A percentile compares a stretch with the other conserved stretches of the same genome.
Conservation (phyloP, 2,113 vertebrate species). For the Pteruthius melanotis region DNA sequence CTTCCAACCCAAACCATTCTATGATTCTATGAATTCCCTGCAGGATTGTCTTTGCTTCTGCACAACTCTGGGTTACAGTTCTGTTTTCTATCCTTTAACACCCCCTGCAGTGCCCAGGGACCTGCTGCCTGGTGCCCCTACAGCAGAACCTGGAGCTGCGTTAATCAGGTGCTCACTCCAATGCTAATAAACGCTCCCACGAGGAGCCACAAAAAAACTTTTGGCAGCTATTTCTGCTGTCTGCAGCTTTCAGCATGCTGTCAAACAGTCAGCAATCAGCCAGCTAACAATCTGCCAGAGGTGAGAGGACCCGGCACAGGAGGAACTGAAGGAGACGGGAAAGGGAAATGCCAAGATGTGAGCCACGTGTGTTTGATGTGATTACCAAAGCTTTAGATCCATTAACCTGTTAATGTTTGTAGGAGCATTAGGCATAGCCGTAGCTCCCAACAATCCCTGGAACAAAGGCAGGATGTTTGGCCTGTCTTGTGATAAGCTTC, state of each 20-base stretch:
- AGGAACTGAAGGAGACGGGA: neutral
- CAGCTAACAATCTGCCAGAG: neutral
- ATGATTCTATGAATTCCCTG: neutral
- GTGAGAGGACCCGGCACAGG: neutral
- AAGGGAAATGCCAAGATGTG: neutral
- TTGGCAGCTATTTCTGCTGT: neutral
- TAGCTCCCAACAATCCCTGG: neutral
- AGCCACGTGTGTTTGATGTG: neutral
- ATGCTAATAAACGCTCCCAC: neutral
- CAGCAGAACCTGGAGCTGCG: neutral
- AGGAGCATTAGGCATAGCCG: neutral
- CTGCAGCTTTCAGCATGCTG: neutral
- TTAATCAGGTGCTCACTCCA: neutral
- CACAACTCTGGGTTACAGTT: neutral
- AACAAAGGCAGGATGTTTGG: conserved; percentile 42
- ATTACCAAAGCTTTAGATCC: neutral
- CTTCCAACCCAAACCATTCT: neutral
- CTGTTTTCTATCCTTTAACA: neutral
- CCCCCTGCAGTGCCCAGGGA: neutral
- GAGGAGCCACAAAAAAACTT: neutral
- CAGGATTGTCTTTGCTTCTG: neutral
- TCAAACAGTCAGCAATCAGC: neutral
- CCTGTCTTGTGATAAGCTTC: neutral
- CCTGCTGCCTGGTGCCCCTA: neutral
- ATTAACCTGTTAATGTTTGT: neutral